phyloP scores from a whole-genome alignment of 2,797 vertebrate species.

The Enoplosus armatus region DNA sequence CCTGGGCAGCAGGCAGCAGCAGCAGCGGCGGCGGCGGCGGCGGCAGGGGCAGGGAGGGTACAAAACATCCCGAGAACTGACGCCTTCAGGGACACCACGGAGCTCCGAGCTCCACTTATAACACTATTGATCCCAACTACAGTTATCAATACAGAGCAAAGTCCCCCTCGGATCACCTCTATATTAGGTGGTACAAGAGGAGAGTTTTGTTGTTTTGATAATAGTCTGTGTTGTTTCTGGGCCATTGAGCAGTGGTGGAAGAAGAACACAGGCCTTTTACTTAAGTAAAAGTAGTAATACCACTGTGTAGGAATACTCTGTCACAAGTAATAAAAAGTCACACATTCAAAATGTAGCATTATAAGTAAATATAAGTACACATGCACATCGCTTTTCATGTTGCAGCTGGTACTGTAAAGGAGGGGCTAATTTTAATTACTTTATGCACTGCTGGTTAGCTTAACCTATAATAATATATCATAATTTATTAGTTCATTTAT shows the following conservation, averaged over 20 bases:
- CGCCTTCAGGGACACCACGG: conserved; percentile 68
- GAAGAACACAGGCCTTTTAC: background rate
- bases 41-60: conserved; percentile 68
- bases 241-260: no score
- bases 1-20: conserved; percentile 68
- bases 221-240: no score
- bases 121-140: background rate
- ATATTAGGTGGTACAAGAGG: no score
- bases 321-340: no score
- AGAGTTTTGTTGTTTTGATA: background rate
- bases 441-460: no score
- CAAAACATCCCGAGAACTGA: conserved; percentile 70
- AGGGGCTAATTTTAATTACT: no score
- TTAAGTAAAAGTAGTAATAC: background rate
- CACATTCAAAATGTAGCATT: no score
- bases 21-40: conserved; percentile 41
- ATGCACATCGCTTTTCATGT: no score
- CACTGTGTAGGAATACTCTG: no score
- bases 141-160: background rate
- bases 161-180: background rate
- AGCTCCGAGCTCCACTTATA: conserved; percentile 51
- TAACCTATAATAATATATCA: no score
- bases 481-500: no score
- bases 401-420: no score
- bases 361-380: background rate